Base-by-base conservation (phyloP, 2,113 vertebrate species). In the Anarrhichthys ocellatus region DNA sequence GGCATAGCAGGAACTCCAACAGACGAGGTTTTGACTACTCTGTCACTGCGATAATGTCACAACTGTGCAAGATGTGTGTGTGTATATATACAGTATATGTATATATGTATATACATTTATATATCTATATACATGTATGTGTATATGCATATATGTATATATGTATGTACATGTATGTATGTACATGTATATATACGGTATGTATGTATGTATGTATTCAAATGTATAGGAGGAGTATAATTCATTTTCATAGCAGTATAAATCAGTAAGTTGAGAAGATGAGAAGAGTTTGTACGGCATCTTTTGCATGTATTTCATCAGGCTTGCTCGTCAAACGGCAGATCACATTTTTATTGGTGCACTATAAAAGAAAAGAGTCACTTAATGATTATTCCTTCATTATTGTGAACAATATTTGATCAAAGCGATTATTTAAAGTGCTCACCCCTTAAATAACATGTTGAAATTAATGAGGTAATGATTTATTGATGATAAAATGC, bases 401-500 rank as follows among this genome's bases (percentile, higher is more conserved):
- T 40, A 59, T 24, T 44, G 71, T 61, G 58, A 72, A 71, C 50
- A 65, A 59, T 52, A 36, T 40, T 5, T 68, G 22, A 68, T 82
- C 63, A 81, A 78, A 73, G 69, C 7, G 63, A 58, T 68, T 71
- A 66, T 71, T 67, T 61, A 27, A 77, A 63, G 40, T 9, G 9
- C 3, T 7, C 15, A 24, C 58, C 46, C 46, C 14, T 5, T 69
- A 63, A 46, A 46, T 48, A 32, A 50, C n/a, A 13, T 36, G 14
- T 70, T 82, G 18, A 64, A 75, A 24, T 74, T 11, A 81, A 82
- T 22, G 56, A 73, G 50, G 8, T 32, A 9, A 66, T 82, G 24
- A 67, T 61, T 86, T 79, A 79, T 79, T 52, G 32, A 74, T 65
- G 56, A 48, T 70, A 24, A 64, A 27, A 27, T 61, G 36, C 22